A percentile compares a stretch with the other conserved stretches of the same genome.
Conservation (phyloP, 2,797 vertebrate genomes). For the Emys orbicularis region DNA sequence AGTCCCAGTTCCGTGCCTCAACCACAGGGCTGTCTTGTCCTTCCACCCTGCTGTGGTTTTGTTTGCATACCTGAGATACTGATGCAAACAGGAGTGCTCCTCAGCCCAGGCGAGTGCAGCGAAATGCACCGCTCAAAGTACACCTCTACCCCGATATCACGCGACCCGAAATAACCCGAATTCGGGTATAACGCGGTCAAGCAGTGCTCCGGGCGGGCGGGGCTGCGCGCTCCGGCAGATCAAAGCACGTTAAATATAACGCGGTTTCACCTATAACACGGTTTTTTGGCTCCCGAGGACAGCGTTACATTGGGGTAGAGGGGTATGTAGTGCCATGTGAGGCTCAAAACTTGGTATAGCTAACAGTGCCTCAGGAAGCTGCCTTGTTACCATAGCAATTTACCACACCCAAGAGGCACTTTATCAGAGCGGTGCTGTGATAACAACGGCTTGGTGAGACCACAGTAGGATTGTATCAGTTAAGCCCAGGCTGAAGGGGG, state of each 20-base stretch:
- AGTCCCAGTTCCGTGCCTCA: constrained; percentile 60
- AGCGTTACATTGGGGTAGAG: too few species aligned
- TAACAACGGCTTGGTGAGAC: background rate
- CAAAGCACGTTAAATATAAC: too few species aligned
- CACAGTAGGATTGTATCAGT: background rate
- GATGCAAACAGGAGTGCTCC: too few species aligned
- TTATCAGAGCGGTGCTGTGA: background rate
- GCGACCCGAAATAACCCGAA: too few species aligned
- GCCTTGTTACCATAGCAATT: background rate
- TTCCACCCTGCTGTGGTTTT: constrained; percentile 52
- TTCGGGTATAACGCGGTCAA: too few species aligned
- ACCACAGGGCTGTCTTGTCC: constrained; percentile 5
- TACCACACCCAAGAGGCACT: background rate
- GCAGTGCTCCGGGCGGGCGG: too few species aligned
- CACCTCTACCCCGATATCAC: too few species aligned
- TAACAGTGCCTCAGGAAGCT: background rate
- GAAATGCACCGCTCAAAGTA: background rate
- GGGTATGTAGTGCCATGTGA: background rate
- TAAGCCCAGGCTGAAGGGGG: background rate
- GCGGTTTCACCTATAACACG: too few species aligned
- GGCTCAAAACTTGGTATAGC: background rate
- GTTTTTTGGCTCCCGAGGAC: too few species aligned
- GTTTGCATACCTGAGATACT: constrained; percentile 61
- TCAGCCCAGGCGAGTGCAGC: too few species aligned
- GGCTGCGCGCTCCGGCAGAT: too few species aligned